phyloP scores from a whole-genome alignment of 1,140 invertebrate genomes.

The Pomacea maculata region DNA sequence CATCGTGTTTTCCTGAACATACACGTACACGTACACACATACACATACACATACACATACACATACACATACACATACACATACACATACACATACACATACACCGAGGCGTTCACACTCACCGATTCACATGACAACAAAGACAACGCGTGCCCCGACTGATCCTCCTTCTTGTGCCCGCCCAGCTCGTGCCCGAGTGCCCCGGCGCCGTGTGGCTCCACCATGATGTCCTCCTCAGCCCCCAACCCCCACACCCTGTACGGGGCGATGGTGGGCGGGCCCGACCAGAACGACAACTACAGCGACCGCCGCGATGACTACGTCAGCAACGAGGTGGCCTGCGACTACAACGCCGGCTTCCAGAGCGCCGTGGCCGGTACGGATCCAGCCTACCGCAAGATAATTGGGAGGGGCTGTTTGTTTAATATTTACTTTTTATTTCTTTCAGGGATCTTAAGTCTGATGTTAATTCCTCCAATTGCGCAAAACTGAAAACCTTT shows the following conservation, averaged over 20 bases:
- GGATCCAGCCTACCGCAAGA: not conserved
- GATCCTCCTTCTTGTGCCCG: not conserved
- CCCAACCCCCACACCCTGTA: conserved; percentile 47
- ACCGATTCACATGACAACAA: not conserved
- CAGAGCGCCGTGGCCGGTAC: conserved; percentile 34
- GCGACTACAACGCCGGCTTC: conserved; percentile 62
- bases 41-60: not conserved
- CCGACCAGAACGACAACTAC: conserved; percentile 51
- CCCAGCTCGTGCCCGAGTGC: conserved; percentile 46
- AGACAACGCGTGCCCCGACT: not conserved
- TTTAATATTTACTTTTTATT: too few relatives aligned
- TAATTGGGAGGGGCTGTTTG: too few relatives aligned
- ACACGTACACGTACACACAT: not conserved
- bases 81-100: not conserved
- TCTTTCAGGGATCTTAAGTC: too few relatives aligned
- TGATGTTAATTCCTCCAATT: too few relatives aligned
- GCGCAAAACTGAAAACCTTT: too few relatives aligned
- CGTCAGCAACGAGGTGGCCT: conserved; percentile 59
- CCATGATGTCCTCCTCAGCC: not conserved
- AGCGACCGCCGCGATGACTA: conserved; percentile 52
- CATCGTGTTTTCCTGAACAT: not conserved
- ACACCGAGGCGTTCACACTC: not conserved
- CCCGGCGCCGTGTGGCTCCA: conserved; percentile 41
- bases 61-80: not conserved
- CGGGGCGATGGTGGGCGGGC: conserved; percentile 61